These are phyloP conservation scores for Falcunculus frontatus DNA, from an alignment of 2,113 vertebrate genomes.

Conservation along the genomic window DNA sequence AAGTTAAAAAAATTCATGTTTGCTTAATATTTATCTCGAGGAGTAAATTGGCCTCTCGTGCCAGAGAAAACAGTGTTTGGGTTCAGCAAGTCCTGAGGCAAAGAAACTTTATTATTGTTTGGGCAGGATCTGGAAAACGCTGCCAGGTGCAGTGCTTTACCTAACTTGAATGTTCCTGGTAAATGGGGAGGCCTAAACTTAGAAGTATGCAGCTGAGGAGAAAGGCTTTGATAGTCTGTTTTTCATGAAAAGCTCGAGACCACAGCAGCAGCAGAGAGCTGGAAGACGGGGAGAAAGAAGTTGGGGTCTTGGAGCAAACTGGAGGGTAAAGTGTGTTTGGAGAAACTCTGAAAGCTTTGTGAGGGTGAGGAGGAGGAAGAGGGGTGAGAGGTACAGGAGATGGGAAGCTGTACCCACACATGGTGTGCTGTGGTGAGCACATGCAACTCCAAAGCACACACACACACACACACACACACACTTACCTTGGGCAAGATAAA, in stretches of 20 bases:
- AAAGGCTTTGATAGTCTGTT: not conserved
- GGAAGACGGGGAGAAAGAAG: not conserved
- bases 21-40: not conserved
- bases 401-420: not conserved
- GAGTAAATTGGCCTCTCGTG: not conserved
- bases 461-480: no score
- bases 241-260: not conserved
- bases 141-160: not conserved
- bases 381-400: not conserved
- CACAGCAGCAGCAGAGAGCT: not conserved
- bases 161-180: not conserved
- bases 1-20: not conserved
- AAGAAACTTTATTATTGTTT: conserved; percentile 37
- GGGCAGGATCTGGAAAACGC: not conserved
- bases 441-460: not conserved
- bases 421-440: not conserved
- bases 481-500: not conserved
- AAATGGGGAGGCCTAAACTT: not conserved
- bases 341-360: not conserved
- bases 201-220: not conserved
- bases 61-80: conserved; percentile 42
- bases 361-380: not conserved
- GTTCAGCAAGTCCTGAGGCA: conserved; percentile 34
- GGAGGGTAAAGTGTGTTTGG: not conserved
- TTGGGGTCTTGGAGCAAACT: not conserved